Evolutionary conservation across 2,797 vertebrate genomes (phyloP).

Genomic region (Cynopterus sphinx): DNA sequence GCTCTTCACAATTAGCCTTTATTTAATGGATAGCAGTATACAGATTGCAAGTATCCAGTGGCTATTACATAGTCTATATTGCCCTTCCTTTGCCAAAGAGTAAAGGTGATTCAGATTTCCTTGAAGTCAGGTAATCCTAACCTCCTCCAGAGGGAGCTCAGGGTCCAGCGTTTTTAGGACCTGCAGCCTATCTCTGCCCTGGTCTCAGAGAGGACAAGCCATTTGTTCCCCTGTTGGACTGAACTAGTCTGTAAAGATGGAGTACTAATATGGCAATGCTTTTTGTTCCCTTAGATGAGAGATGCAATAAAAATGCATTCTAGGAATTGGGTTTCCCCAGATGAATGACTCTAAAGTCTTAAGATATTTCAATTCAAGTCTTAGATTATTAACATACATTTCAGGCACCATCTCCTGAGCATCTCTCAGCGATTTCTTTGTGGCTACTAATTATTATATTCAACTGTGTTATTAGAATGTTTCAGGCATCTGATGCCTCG

Average conservation of each 20-base stretch:
- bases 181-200: background rate
- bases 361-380: slow-evolving; percentile 16
- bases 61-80: background rate
- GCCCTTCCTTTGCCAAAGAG: background rate
- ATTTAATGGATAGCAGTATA: background rate
- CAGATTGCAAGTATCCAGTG: background rate
- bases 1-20: background rate
- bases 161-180: background rate
- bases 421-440: slow-evolving; percentile 53
- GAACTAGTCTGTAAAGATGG: background rate
- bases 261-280: background rate
- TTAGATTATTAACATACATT: background rate
- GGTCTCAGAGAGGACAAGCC: background rate
- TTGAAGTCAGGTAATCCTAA: background rate
- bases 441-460: slow-evolving; percentile 68
- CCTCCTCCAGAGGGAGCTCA: slow-evolving; percentile 66
- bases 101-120: background rate
- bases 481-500: slow-evolving; percentile 29
- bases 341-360: background rate
- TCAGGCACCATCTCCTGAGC: slow-evolving; percentile 49
- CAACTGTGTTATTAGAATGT: slow-evolving; percentile 16
- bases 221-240: background rate
- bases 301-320: background rate
- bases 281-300: background rate
- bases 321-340: background rate